Conservation (phyloP, 2,888 invertebrate genomes). For the Achlya flavicornis region DNA sequence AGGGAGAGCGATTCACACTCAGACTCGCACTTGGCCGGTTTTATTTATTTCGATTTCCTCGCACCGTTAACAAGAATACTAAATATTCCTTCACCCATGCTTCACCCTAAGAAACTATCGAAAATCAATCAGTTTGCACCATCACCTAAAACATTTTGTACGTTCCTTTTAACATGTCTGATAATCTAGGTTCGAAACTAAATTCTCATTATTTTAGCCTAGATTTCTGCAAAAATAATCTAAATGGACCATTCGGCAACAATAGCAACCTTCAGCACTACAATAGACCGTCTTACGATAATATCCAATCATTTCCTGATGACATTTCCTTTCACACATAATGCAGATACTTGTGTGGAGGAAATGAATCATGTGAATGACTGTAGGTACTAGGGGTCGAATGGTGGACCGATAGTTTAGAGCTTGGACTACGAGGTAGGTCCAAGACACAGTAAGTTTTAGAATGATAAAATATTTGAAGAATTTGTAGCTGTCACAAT, state of each 20-base stretch:
- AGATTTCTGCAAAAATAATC: conserved; percentile 24
- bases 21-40: no score
- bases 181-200: no score
- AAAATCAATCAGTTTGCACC: no score
- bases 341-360: conserved; percentile 10
- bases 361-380: conserved; percentile 16
- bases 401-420: neutral
- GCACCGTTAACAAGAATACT: no score
- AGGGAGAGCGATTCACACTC: no score
- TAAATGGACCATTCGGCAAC: conserved; percentile 28
- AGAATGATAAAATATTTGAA: neutral
- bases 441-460: neutral
- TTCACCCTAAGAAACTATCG: no score
- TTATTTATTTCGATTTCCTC: no score
- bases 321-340: conserved; percentile 50
- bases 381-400: neutral
- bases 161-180: no score
- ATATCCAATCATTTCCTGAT: conserved; percentile 53
- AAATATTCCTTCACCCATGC: no score
- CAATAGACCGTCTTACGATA: conserved; percentile 49
- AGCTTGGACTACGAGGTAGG: neutral
- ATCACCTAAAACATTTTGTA: no score
- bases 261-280: conserved; percentile 27
- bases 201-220: no score
- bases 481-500: no score